Evolutionary conservation across 2,113 vertebrate species (phyloP), one percentile per base, ranked within the genome.

Genomic region (Jaculus jaculus): DNA sequence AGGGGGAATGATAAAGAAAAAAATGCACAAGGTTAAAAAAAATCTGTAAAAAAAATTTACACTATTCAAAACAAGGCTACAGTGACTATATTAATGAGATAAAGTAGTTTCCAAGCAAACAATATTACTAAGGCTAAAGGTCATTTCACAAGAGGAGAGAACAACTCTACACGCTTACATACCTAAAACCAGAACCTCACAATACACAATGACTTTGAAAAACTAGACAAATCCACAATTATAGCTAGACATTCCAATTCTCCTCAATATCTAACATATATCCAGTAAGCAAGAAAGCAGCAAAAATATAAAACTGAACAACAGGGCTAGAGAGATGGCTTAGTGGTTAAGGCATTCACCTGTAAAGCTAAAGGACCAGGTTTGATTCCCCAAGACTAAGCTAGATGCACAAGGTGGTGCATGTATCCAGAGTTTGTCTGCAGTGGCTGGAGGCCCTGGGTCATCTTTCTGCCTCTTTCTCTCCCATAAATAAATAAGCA

Each of bases 171-270:
- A 74, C 66, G 42, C 28, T 66, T 89, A 89, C 9, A 74, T 66
- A 92, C 3, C 39, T 47, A 80, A 47, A 39, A 89, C 79, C 15
- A 69, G 11, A 80, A 81, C 72, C 68, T 80, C 60, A 85, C 16
- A 85, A 61, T 28, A 74, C 92, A 68, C 69, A 82, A 94, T 89
- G 34, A 74, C 74, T 68, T 89, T 89, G 73, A 81, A 83, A 61
- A 85, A 79, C 84, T 24, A 68, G 39, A 73, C 17, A 82, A 91
- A 83, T 86, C 12, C 32, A 82, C 11, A 82, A 71, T 91, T 68
- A 78, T 6, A 88, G 6, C 13, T 88, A 34, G 30, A 80, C 28
- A 12, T 69, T 85, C 68, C 54, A 75, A 37, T 69, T n/a, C 13
- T 75, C 73, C 68, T 89, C 81, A 61, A 30, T 71, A 86, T 26